These are phyloP conservation scores for Platorchestia sp. DNA, from an alignment of 1,140 invertebrate genomes.

Conservation along the genomic window DNA sequence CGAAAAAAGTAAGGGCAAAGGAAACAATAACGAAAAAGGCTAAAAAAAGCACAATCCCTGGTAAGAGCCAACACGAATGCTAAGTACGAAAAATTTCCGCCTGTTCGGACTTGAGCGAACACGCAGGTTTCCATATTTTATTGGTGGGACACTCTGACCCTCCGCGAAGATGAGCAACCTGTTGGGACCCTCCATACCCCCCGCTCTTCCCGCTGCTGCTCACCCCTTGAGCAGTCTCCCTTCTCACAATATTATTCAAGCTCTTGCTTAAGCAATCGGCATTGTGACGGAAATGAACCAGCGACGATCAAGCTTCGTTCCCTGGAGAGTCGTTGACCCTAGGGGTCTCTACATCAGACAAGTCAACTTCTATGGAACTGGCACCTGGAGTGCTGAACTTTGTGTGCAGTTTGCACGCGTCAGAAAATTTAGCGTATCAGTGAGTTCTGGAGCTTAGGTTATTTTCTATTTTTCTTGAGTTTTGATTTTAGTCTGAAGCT, in stretches of 20 bases:
- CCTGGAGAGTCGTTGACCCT: slow-evolving; percentile 18
- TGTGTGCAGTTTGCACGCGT: neutral
- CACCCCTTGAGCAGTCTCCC: neutral
- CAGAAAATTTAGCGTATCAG: too few relatives aligned
- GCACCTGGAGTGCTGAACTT: neutral
- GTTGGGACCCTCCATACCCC: neutral
- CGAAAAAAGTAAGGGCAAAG: neutral
- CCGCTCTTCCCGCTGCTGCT: neutral
- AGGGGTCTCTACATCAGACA: neutral
- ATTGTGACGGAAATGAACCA: slow-evolving; percentile 34
- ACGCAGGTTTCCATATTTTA: neutral
- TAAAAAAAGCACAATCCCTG: neutral
- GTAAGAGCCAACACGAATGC: neutral
- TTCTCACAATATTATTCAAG: neutral
- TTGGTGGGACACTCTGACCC: slow-evolving; percentile 7
- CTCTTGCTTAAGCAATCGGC: slow-evolving; percentile 2
- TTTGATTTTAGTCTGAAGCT: neutral
- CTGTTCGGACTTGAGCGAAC: neutral
- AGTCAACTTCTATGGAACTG: neutral
- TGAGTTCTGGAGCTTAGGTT: too few relatives aligned
- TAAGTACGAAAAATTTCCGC: neutral
- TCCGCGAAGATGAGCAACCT: slow-evolving; percentile 32
- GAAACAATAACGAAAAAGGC: neutral
- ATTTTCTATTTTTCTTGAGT: neutral
- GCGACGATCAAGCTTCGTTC: neutral